Base-by-base conservation (phyloP, 2,888 invertebrate species). In the Chrysina gloriosa region DNA sequence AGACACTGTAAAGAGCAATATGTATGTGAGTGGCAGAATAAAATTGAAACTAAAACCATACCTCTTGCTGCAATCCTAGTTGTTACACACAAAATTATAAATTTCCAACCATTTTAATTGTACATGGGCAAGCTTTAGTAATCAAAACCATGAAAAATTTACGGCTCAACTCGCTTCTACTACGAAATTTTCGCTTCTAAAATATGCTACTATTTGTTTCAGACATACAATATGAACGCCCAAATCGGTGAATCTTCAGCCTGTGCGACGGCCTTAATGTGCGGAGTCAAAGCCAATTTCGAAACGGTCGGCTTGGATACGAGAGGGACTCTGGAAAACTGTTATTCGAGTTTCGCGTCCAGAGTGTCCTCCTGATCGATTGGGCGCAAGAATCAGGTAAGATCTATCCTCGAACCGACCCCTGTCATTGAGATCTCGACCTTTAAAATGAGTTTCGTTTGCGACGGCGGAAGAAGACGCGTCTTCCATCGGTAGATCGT, bases 201-300 rank as follows among this genome's bases (percentile, higher is more conserved):
- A n/a, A n/a, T n/a, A n/a, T n/a, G n/a, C 42, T 16, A 42, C 21
- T 74, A 71, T 68, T 72, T 70, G 67, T 83, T 82, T 4, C 84
- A 90, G 90, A 90, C 90, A 0, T 90, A 89, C 82, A 89, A 89
- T 78, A 85, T 87, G 77, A 89, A 90, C 77, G 86, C 87, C 3
- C 90, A 90, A 80, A 87, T 89, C 2, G 87, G 90, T 0, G 90
- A 90, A 78, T 90, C 90, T 1, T 89, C 90, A 2, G 89, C 88
- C 0, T 89, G 90, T 71, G 90, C 89, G 1, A 90, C 90, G 5
- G 89, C 89, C 2, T 84, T 88, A 69, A 84, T 89, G 78, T 88
- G 88, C 74, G 90, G 90, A 16, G 89, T 89, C n/a, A 90, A 90
- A 80, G 86, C 88, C 27, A 89, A 89, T 81, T 86, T 86, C 73